These are phyloP conservation scores for Pandion haliaetus DNA, from an alignment of 2,113 vertebrate species.

Conservation along the genomic window DNA sequence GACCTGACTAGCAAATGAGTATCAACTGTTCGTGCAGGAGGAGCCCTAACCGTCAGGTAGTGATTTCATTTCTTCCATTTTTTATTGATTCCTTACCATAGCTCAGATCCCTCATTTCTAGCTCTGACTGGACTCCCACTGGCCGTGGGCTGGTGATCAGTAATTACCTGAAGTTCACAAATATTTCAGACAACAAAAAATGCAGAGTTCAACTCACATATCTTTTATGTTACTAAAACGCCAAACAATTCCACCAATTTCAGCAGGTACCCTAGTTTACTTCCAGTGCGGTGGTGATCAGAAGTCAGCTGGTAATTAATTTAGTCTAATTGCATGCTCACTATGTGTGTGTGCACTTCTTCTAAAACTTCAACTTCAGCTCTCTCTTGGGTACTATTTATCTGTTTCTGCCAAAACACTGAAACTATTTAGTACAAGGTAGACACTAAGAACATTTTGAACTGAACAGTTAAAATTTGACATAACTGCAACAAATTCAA, in stretches of 20 bases:
- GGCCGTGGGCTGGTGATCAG: accelerated
- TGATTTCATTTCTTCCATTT: background rate
- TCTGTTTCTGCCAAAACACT: background rate
- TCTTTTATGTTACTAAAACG: background rate
- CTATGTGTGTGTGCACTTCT: background rate
- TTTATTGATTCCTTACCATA: background rate
- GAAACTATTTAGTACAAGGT: background rate
- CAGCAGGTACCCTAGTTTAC: background rate
- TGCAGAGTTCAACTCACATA: accelerated
- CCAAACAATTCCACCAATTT: accelerated
- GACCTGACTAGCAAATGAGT: background rate
- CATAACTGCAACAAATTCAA: background rate
- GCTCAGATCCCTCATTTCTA: background rate
- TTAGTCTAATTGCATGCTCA: background rate
- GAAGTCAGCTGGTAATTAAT: background rate
- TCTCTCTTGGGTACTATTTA: too few relatives aligned
- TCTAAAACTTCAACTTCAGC: too few relatives aligned
- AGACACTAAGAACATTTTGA: background rate
- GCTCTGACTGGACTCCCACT: background rate
- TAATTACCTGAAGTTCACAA: background rate
- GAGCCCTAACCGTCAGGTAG: background rate
- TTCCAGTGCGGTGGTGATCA: accelerated
- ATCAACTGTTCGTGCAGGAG: accelerated
- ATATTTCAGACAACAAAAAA: background rate
- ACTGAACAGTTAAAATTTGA: background rate